Evolutionary conservation across 2,888 invertebrate genomes (phyloP).

Genomic region (Phyllotreta striolata): DNA sequence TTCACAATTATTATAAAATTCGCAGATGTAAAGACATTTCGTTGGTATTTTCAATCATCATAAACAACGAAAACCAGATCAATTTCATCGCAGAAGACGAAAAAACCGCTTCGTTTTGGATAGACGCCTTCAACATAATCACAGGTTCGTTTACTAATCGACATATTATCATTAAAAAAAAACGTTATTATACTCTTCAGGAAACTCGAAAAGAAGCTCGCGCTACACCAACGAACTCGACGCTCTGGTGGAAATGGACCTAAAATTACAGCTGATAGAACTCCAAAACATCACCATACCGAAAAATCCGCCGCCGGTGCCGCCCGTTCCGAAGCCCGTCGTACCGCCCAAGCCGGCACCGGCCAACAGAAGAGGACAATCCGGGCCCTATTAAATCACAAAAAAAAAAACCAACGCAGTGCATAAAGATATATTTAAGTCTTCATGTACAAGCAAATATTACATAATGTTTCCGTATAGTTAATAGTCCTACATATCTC

Average conservation of each 20-base stretch:
- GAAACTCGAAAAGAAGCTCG: conserved; percentile 45
- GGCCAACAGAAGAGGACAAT: conserved; percentile 1
- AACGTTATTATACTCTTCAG: conserved; percentile 15
- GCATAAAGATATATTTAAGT: conserved; percentile 81
- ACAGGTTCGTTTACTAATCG: conserved; percentile 44
- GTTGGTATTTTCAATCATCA: conserved; percentile 54
- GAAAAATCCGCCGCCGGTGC: conserved; percentile 53
- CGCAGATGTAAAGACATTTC: conserved; percentile 48
- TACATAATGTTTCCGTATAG: conserved; percentile 68
- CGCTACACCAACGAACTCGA: conserved; percentile 54
- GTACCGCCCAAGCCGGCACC: conserved; percentile 42
- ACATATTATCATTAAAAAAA: too few species aligned
- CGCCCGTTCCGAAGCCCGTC: conserved; percentile 47
- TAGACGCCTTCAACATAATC: conserved; percentile 54
- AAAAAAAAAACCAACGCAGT: conserved; percentile 61
- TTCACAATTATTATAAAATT: background rate
- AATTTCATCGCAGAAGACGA: conserved; percentile 55
- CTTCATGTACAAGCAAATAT: conserved; percentile 79
- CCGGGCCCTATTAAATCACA: background rate
- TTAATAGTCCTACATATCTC: conserved; percentile 60
- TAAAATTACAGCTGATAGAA: conserved; percentile 55
- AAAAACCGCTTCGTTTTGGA: conserved; percentile 54
- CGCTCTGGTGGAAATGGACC: conserved; percentile 55
- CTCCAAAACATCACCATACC: conserved; percentile 56
- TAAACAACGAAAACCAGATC: conserved; percentile 50